These are phyloP conservation scores for Vanacampus margaritifer DNA, from an alignment of 2,113 vertebrate genomes.

Conservation along the genomic window DNA sequence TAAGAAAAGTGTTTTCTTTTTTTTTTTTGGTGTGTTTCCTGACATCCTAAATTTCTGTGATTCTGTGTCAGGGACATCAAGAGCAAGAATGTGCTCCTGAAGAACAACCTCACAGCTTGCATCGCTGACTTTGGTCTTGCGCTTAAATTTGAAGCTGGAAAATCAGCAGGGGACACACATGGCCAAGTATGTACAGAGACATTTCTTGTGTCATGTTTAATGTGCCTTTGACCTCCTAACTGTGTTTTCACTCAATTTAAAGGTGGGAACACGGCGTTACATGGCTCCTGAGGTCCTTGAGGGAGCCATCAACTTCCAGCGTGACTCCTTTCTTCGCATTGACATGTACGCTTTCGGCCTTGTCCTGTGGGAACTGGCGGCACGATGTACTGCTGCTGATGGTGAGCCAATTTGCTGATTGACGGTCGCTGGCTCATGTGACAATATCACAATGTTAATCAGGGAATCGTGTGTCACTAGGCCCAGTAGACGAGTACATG, in stretches of 20 bases:
- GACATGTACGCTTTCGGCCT: conserved; percentile 96
- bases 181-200: conserved; percentile 78
- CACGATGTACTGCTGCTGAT: conserved; percentile 91
- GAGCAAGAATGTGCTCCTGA: conserved; percentile 96
- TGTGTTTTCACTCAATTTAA: neutral
- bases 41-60: neutral
- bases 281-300: conserved; percentile 99
- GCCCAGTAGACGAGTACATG: conserved; percentile 96
- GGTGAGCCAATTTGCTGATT: conserved; percentile 70
- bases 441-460: neutral
- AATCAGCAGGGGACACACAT: conserved; percentile 94
- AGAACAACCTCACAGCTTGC: conserved; percentile 90
- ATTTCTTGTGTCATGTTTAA: neutral
- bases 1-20: no score
- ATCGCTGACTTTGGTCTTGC: conserved; percentile 96
- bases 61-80: conserved; percentile 87
- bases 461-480: conserved; percentile 53
- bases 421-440: neutral
- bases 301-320: conserved; percentile 97
- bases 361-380: conserved; percentile 90
- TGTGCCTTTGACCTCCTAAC: neutral
- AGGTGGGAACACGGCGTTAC: conserved; percentile 94
- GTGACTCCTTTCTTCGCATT: conserved; percentile 95
- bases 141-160: conserved; percentile 94
- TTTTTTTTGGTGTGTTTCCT: no score